Evolutionary conservation across 2,797 vertebrate species (phyloP).

Genomic region (Lacerta viridis): DNA sequence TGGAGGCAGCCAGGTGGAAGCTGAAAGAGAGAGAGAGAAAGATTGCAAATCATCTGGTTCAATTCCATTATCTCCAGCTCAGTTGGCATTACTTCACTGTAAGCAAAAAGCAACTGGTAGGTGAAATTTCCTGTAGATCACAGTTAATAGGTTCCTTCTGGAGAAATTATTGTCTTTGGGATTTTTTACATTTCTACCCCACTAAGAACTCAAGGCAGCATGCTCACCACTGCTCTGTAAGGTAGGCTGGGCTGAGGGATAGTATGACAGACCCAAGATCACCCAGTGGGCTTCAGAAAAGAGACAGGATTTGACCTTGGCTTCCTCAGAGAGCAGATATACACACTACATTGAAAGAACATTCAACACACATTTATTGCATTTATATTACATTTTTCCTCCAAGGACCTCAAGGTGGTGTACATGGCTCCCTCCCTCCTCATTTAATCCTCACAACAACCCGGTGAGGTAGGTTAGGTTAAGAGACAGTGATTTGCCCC

Average conservation of each 20-base stretch:
- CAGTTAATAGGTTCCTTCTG: neutral
- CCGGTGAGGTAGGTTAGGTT: no score
- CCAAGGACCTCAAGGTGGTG: no score
- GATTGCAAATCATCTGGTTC: neutral
- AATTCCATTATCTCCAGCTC: neutral
- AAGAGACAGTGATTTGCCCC: no score
- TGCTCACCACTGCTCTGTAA: neutral
- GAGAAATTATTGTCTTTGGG: neutral
- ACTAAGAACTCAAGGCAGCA: neutral
- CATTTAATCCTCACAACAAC: no score
- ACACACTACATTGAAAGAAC: neutral
- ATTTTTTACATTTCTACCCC: neutral
- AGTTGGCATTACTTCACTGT: conserved; percentile 2
- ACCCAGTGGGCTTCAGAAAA: neutral
- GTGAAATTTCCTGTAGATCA: neutral
- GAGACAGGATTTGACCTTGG: neutral
- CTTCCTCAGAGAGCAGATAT: no score
- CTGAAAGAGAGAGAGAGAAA: conserved; percentile 77
- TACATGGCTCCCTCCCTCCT: no score
- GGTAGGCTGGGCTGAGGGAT: neutral
- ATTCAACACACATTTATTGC: neutral
- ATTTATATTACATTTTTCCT: no score
- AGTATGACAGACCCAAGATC: neutral
- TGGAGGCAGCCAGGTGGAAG: conserved; percentile 91
- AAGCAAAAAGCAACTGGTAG: neutral